These are phyloP conservation scores for Ceyx cyanopectus DNA, from an alignment of 2,113 vertebrate species.

Conservation along the genomic window DNA sequence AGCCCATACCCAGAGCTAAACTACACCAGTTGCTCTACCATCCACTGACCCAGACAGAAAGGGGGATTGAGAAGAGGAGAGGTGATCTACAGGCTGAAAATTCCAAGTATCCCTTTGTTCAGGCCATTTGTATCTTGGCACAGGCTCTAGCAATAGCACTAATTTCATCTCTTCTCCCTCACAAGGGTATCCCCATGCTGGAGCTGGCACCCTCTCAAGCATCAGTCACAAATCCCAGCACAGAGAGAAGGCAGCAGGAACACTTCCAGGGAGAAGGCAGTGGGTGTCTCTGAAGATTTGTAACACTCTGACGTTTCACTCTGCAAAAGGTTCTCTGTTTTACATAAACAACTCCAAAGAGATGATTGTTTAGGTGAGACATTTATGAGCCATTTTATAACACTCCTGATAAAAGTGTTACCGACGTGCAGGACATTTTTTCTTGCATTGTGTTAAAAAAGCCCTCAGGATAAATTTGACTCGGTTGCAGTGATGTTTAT, in stretches of 20 bases:
- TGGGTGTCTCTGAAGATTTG: slow-evolving; percentile 23
- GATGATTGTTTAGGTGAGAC: neutral
- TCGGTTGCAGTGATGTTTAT: neutral
- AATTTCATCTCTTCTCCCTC: slow-evolving; percentile 13
- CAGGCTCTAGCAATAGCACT: neutral
- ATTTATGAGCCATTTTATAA: neutral
- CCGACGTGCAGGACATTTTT: neutral
- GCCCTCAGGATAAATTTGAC: neutral
- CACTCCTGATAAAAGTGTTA: neutral
- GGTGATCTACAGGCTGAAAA: no score
- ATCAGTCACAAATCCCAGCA: slow-evolving; percentile 29
- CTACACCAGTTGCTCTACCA: neutral
- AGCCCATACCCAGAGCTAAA: neutral
- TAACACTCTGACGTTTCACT: neutral
- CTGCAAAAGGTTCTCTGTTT: neutral
- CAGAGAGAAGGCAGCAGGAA: slow-evolving; percentile 21
- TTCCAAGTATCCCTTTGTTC: neutral
- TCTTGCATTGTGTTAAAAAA: neutral
- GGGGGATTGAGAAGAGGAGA: no score
- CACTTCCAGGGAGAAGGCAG: slow-evolving; percentile 29
- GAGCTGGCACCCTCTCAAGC: slow-evolving; percentile 18
- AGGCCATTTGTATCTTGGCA: neutral
- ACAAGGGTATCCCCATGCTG: slow-evolving; percentile 3
- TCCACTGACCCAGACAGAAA: no score
- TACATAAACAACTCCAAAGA: neutral